phyloP scores from a whole-genome alignment of 2,888 invertebrate genomes.

The Leptura quadrifasciata region DNA sequence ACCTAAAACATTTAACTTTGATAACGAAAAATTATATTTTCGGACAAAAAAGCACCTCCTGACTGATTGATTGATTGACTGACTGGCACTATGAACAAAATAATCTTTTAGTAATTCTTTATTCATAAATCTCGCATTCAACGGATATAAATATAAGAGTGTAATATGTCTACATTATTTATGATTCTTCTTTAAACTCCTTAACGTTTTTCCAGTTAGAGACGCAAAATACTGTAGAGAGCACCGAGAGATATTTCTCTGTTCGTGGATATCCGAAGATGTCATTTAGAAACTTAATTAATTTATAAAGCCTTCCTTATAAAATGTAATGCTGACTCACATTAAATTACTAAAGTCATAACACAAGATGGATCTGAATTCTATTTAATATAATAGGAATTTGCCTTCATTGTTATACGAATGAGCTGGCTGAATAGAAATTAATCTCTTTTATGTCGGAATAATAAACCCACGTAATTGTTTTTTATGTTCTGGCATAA shows the following conservation, averaged over 20 bases:
- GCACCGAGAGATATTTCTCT: not conserved
- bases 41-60: no score
- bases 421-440: not conserved
- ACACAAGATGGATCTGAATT: not conserved
- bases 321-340: not conserved
- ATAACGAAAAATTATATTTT: no score
- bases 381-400: not conserved
- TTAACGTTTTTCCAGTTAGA: not conserved
- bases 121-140: no score
- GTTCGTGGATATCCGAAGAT: not conserved
- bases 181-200: not conserved
- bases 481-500: not conserved
- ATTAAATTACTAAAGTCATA: not conserved
- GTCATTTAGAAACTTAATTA: slow-evolving; percentile 14
- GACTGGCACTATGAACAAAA: no score
- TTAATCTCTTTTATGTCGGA: not conserved
- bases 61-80: no score
- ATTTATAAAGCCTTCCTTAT: slow-evolving; percentile 1
- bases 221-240: not conserved
- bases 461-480: not conserved
- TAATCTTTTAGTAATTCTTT: no score
- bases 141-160: no score
- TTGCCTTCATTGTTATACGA: not conserved
- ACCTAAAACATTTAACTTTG: no score
- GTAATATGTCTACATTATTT: no score